Conservation (phyloP, 2,113 vertebrate species). For the Tricholaema leucomelas region DNA sequence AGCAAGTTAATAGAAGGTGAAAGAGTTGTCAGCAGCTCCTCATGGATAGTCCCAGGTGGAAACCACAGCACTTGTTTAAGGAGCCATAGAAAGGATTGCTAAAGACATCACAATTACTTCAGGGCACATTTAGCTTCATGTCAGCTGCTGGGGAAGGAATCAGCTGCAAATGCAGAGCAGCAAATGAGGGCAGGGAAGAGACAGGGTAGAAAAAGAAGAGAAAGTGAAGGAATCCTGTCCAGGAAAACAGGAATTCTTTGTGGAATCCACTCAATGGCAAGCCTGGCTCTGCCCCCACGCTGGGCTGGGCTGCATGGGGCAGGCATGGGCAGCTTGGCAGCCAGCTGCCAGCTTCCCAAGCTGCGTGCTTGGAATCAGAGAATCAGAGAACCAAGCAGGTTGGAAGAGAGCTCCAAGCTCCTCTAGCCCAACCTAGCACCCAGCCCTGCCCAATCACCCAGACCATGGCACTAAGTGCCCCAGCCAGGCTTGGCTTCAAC, state of each 20-base stretch:
- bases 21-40: conserved; percentile 21
- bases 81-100: background rate
- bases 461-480: too few relatives aligned
- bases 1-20: conserved; percentile 48
- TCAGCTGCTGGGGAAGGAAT: background rate
- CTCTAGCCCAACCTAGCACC: too few relatives aligned
- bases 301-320: accelerated
- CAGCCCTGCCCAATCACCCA: too few relatives aligned
- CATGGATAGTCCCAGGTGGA: conserved; percentile 18
- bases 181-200: background rate
- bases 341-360: background rate
- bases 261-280: background rate
- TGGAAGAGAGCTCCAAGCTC: too few relatives aligned
- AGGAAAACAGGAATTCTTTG: background rate
- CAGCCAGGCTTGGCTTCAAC: too few relatives aligned
- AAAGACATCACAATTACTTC: conserved; percentile 27
- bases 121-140: background rate
- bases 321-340: accelerated
- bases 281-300: background rate
- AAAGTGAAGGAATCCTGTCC: background rate
- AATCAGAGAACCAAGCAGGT: too few relatives aligned
- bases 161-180: background rate
- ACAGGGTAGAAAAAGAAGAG: background rate
- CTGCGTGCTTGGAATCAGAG: too few relatives aligned
- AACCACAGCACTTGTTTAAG: background rate